Conservation (phyloP, 2,113 vertebrate species). For the Tylochromis polylepis region DNA sequence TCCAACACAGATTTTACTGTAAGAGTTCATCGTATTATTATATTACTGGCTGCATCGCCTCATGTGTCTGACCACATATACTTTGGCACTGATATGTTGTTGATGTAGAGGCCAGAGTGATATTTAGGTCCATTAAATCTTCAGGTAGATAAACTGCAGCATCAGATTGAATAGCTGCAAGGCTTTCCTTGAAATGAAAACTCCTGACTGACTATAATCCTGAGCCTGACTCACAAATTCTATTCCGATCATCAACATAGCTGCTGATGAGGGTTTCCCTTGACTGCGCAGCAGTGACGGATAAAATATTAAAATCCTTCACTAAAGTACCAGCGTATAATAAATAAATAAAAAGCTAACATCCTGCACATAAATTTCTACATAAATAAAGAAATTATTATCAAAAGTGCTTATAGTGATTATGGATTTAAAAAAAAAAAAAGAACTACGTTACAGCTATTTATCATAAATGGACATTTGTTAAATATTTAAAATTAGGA, state of each 20-base stretch:
- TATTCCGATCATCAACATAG: not conserved
- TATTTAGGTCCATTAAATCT: constrained; percentile 31
- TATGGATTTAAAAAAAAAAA: not conserved
- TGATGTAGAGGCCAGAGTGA: not conserved
- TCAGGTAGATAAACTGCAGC: constrained; percentile 34
- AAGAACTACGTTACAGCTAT: not conserved
- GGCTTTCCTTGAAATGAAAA: constrained; percentile 56
- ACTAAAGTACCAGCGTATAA: not conserved
- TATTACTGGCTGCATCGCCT: constrained; percentile 18
- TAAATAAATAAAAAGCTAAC: not conserved
- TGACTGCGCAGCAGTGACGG: not conserved
- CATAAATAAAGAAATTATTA: not conserved
- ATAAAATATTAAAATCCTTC: not conserved
- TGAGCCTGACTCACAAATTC: not conserved
- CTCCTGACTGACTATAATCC: constrained; percentile 21
- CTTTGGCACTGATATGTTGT: not conserved
- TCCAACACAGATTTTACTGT: constrained; percentile 7
- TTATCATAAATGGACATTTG: not conserved
- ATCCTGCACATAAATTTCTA: not conserved
- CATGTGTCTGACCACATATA: not conserved
- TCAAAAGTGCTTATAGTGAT: not conserved
- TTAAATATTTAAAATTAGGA: not conserved
- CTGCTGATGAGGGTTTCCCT: constrained; percentile 1
- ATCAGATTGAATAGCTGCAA: constrained; percentile 3
- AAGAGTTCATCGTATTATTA: constrained; percentile 24